Percentiles rank a stretch among this genome's conserved stretches.
These are phyloP conservation scores for Phrixothrix hirtus DNA, from an alignment of 2,888 invertebrate genomes.

Conservation along the genomic window DNA sequence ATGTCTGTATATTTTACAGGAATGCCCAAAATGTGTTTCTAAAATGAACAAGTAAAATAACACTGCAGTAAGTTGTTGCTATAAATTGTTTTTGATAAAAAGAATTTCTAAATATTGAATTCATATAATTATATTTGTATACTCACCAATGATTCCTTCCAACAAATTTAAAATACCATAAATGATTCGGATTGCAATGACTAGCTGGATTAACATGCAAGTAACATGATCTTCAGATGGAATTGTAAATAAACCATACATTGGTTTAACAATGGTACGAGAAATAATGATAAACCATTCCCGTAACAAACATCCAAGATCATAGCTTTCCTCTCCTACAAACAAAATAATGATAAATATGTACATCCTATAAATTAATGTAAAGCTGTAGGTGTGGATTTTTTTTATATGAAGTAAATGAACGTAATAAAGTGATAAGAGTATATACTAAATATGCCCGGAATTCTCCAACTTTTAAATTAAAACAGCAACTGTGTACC, in stretches of 20 bases:
- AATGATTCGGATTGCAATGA: conserved; percentile 88
- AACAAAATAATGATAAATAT: conserved; percentile 16
- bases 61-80: conserved; percentile 90
- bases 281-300: conserved; percentile 93
- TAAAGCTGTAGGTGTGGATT: background rate
- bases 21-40: conserved; percentile 88
- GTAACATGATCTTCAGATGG: conserved; percentile 90
- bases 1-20: conserved; percentile 84
- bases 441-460: no score
- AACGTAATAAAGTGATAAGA: no score
- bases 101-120: background rate
- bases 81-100: conserved; percentile 82
- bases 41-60: conserved; percentile 89
- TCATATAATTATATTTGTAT: background rate
- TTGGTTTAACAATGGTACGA: conserved; percentile 89
- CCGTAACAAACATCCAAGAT: conserved; percentile 83
- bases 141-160: conserved; percentile 82
- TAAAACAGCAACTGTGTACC: no score
- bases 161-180: conserved; percentile 90
- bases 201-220: conserved; percentile 88
- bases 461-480: no score
- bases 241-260: conserved; percentile 88
- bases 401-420: no score
- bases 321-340: conserved; percentile 87
- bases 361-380: background rate